Percentiles rank a stretch among this genome's conserved stretches.
Conservation (phyloP, 2,113 vertebrate genomes). For the Sorex fumeus region DNA sequence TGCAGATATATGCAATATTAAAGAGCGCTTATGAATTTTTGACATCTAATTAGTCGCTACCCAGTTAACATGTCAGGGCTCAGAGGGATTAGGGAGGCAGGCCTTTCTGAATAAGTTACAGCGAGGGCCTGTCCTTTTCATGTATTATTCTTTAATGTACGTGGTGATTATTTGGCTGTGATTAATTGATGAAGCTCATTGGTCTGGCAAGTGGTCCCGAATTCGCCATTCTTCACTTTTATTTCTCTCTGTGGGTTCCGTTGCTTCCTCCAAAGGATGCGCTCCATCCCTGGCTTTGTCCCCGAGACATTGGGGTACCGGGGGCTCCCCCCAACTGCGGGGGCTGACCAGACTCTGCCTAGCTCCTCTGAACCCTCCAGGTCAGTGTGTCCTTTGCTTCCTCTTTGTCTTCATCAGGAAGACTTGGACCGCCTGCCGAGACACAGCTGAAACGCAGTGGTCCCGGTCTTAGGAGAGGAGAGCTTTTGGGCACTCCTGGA, state of each 20-base stretch:
- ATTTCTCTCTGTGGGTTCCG: slow-evolving; percentile 87
- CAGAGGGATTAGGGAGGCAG: slow-evolving; percentile 94
- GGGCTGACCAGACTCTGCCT: slow-evolving; percentile 45
- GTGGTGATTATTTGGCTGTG: slow-evolving; percentile 98
- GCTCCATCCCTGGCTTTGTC: slow-evolving; percentile 76
- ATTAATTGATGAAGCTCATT: slow-evolving; percentile 98
- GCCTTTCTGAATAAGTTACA: slow-evolving; percentile 96
- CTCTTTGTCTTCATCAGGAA: neutral
- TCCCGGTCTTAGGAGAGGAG: no score
- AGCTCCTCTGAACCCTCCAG: neutral
- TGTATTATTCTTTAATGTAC: slow-evolving; percentile 98
- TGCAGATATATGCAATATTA: slow-evolving; percentile 99
- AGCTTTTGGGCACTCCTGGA: neutral
- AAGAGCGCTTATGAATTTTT: slow-evolving; percentile 99
- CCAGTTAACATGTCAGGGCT: slow-evolving; percentile 98
- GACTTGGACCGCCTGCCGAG: rapidly evolving
- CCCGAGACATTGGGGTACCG: neutral
- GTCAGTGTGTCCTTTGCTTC: neutral
- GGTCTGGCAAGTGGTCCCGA: slow-evolving; percentile 92
- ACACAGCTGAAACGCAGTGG: rapidly evolving
- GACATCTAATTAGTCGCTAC: slow-evolving; percentile 99
- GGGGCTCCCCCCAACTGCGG: no score
- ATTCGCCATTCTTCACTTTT: slow-evolving; percentile 88
- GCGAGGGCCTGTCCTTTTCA: slow-evolving; percentile 94
- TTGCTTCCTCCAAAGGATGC: slow-evolving; percentile 80